A percentile compares a stretch with the other conserved stretches of the same genome.
Evolutionary conservation across 2,888 invertebrate species (phyloP).

Genomic region (Cerastis rubricosa): DNA sequence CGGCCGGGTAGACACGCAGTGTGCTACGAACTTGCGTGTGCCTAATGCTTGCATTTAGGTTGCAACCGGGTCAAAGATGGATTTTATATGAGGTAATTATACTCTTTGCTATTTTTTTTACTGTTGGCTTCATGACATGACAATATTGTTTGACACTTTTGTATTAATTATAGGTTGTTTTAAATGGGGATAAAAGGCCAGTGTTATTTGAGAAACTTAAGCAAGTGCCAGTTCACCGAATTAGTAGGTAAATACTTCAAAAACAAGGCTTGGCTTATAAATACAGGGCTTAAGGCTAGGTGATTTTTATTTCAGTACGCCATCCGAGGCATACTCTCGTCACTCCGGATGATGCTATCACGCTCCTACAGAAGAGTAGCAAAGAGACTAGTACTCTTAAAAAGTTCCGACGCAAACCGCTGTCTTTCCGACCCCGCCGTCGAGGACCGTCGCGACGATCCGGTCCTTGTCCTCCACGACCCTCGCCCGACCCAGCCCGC

Average conservation of each 20-base stretch:
- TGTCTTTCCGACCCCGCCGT: too few relatives aligned
- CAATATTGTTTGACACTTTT: constrained; percentile 45
- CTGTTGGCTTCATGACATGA: constrained; percentile 48
- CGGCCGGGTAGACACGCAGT: constrained; percentile 77
- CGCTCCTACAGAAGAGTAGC: too few relatives aligned
- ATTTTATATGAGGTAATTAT: constrained; percentile 80
- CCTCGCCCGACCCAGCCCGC: too few relatives aligned
- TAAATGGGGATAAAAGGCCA: not conserved
- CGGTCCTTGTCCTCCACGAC: too few relatives aligned
- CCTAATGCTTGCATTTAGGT: constrained; percentile 87
- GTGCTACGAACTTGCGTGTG: constrained; percentile 80
- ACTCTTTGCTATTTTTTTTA: constrained; percentile 48
- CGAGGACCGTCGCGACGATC: too few relatives aligned
- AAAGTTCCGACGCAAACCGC: too few relatives aligned
- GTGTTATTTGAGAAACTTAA: not conserved
- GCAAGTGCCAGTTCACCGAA: not conserved
- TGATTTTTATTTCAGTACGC: too few relatives aligned
- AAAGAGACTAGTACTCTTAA: too few relatives aligned
- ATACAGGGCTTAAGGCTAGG: not conserved
- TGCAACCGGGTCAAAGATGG: constrained; percentile 87
- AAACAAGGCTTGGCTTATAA: not conserved
- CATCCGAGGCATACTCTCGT: too few relatives aligned
- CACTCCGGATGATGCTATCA: too few relatives aligned
- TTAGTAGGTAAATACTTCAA: not conserved
- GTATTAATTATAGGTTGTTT: constrained; percentile 14